These are phyloP conservation scores for Clinocottus analis DNA, from an alignment of 2,113 vertebrate genomes.

Conservation along the genomic window DNA sequence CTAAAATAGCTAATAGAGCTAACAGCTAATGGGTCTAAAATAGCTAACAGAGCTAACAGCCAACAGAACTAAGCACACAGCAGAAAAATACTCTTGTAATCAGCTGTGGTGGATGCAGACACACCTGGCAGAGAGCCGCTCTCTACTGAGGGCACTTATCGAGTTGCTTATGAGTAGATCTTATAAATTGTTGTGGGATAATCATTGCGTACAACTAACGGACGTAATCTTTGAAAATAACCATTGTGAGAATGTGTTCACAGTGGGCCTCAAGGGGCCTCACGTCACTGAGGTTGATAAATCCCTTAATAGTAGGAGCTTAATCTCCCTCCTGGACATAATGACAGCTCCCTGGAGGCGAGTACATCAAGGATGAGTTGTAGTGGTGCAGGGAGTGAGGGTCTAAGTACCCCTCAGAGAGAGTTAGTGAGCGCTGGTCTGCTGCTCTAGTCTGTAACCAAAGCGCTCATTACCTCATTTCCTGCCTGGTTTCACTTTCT, in stretches of 20 bases:
- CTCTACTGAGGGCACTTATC: no score
- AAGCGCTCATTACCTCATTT: slow-evolving; percentile 63
- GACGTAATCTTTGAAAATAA: slow-evolving; percentile 18
- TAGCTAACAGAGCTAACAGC: no score
- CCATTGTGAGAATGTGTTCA: slow-evolving; percentile 31
- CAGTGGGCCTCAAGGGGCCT: slow-evolving; percentile 20
- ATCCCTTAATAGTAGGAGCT: slow-evolving; percentile 48
- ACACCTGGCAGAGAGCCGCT: no score
- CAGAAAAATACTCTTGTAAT: no score
- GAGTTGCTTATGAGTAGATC: background rate
- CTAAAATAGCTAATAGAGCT: no score
- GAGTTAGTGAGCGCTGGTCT: slow-evolving; percentile 24
- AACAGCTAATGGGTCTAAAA: no score
- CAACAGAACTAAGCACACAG: no score
- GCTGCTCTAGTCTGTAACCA: slow-evolving; percentile 47
- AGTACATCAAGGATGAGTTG: slow-evolving; percentile 15
- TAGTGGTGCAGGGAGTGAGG: background rate
- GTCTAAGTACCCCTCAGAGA: slow-evolving; percentile 23
- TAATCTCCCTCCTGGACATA: slow-evolving; percentile 36
- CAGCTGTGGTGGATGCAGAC: no score
- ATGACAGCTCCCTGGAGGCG: slow-evolving; percentile 46
- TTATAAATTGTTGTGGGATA: slow-evolving; percentile 21
- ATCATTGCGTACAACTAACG: slow-evolving; percentile 25
- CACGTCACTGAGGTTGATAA: slow-evolving; percentile 43
- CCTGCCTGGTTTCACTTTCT: slow-evolving; percentile 37